A percentile compares a stretch with the other conserved stretches of the same genome.
Evolutionary conservation across 2,113 vertebrate genomes (phyloP).

Genomic region (Pteruthius melanotis): DNA sequence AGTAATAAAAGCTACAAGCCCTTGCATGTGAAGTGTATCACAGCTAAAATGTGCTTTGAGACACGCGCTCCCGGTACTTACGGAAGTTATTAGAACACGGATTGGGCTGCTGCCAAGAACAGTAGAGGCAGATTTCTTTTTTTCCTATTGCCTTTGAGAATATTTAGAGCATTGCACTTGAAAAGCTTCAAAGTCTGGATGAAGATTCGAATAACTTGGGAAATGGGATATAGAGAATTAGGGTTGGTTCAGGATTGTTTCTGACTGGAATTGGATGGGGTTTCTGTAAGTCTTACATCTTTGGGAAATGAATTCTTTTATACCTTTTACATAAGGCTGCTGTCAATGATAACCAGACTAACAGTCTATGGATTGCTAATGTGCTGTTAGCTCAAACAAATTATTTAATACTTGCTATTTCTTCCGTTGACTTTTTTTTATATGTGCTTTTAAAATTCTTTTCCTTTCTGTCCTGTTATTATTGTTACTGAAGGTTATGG

Average conservation of each 20-base stretch:
- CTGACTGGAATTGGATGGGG: background rate
- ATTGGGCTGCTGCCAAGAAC: background rate
- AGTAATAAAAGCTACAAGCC: background rate
- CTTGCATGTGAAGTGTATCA: background rate
- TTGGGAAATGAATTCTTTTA: background rate
- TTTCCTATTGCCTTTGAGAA: background rate
- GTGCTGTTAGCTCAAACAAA: background rate
- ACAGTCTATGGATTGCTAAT: background rate
- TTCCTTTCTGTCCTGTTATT: background rate
- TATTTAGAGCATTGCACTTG: background rate
- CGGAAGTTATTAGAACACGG: background rate
- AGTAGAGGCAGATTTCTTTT: background rate
- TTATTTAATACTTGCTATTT: background rate
- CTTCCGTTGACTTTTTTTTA: background rate
- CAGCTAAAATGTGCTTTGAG: background rate
- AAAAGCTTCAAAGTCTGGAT: background rate
- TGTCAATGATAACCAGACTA: background rate
- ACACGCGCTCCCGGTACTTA: rapidly evolving
- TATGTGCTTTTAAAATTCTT: background rate
- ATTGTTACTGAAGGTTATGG: background rate
- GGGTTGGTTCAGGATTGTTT: background rate
- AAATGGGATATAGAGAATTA: background rate
- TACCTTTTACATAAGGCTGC: background rate
- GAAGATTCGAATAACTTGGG: background rate
- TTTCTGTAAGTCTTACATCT: background rate